These are phyloP conservation scores for Osmerus mordax DNA, from an alignment of 2,113 vertebrate genomes.

Conservation along the genomic window DNA sequence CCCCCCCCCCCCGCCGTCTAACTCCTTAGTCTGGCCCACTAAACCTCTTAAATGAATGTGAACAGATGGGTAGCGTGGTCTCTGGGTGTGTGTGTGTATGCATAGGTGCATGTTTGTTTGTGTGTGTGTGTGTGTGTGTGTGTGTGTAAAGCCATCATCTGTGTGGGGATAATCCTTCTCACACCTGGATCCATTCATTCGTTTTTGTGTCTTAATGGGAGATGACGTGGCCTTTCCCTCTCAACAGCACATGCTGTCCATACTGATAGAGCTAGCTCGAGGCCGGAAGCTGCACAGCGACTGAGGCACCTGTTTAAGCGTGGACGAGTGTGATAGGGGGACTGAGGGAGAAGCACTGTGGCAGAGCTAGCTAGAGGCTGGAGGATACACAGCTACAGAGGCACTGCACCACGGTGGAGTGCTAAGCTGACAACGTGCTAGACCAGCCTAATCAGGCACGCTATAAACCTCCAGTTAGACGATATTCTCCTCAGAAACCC, in stretches of 20 bases:
- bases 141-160: constrained; percentile 25
- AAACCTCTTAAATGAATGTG: constrained; percentile 41
- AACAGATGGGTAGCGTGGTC: constrained; percentile 33
- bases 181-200: constrained; percentile 48
- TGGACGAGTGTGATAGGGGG: too few species aligned
- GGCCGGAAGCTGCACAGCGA: background rate
- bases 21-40: constrained; percentile 20
- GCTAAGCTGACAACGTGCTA: too few species aligned
- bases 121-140: constrained; percentile 12
- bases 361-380: too few species aligned
- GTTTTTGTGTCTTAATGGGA: constrained; percentile 29
- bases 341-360: too few species aligned
- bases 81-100: constrained; percentile 24
- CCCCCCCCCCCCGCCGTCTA: background rate
- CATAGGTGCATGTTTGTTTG: constrained; percentile 32
- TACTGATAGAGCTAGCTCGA: constrained; percentile 13
- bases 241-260: constrained; percentile 1
- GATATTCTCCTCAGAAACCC: background rate
- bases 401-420: too few species aligned
- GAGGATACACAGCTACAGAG: too few species aligned
- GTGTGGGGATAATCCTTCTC: constrained; percentile 39
- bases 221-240: constrained; percentile 30
- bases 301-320: too few species aligned
- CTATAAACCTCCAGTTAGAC: background rate
- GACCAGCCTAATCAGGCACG: too few species aligned